Base-by-base conservation (phyloP, 2,888 invertebrate species). In the Prosapia bicincta region DNA sequence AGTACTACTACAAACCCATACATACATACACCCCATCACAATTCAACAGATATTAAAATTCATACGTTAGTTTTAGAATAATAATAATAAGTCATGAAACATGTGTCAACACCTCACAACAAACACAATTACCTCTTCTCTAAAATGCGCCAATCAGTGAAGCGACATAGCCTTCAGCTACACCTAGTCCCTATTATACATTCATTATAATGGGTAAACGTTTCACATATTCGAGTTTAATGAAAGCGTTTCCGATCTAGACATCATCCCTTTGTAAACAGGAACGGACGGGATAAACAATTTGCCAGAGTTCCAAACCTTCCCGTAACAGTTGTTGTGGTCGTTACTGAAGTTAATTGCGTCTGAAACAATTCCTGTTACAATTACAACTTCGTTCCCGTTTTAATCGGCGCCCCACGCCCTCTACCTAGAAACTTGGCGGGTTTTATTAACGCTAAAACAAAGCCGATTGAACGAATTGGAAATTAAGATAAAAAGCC, bases 301-400 rank as follows among this genome's bases (percentile, higher is more conserved):
- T n/a, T n/a, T 6, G 20, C 2, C 54, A 54, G 20, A 20, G 54
- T 54, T 54, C 2, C 54, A n/a, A 54, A 54, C 54, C 20, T 54
- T 54, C 54, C 54, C 54, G 54, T 54, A 54, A 54, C 54, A 54
- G 54, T 54, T 54, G 54, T 54, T 54, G 54, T 54, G 54, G 54
- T 54, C 54, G 54, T 54, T 54, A 54, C 54, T 20, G 20, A 20
- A 54, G 54, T 54, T 54, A 54, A 54, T 54, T 54, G 54, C 20
- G 54, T 54, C 54, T 54, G 20, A 54, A 54, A 54, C 54, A 54
- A 54, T 54, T 54, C 54, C 54, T 54, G 54, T 54, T 54, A 54
- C 54, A 54, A 54, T 54, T 54, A 54, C 54, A 54, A 20, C 54
- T 54, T 54, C 54, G 54, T 54, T 54, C 54, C 54, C 54, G 13